These are phyloP conservation scores for Odontesthes bonariensis DNA, from an alignment of 2,113 vertebrate genomes.

Conservation along the genomic window DNA sequence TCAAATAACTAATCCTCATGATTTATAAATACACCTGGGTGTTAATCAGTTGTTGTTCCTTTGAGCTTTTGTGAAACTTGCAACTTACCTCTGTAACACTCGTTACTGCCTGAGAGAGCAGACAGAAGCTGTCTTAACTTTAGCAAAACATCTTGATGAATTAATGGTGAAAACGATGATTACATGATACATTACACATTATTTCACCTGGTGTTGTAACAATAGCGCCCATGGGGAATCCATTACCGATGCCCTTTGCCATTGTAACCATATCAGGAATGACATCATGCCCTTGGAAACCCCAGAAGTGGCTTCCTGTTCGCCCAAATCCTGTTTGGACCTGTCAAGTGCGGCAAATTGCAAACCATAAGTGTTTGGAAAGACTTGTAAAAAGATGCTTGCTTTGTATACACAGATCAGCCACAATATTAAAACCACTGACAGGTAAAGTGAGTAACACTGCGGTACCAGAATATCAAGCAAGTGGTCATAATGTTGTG, in stretches of 20 bases:
- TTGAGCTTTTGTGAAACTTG: not conserved
- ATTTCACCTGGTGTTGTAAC: constrained; percentile 90
- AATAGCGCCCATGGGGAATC: constrained; percentile 96
- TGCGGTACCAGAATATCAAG: too few species aligned
- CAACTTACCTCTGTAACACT: not conserved
- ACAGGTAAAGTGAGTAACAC: too few species aligned
- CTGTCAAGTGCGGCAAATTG: constrained; percentile 71
- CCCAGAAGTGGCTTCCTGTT: constrained; percentile 94
- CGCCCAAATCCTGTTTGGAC: constrained; percentile 96
- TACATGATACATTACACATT: not conserved
- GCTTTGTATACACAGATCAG: too few species aligned
- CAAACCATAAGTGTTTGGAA: not conserved
- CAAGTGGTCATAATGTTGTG: too few species aligned
- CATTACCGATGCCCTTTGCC: constrained; percentile 96
- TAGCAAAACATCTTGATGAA: too few species aligned
- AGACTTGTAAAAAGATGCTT: not conserved
- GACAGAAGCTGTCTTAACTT: too few species aligned
- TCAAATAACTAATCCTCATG: not conserved
- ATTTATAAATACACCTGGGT: not conserved
- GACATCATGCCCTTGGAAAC: constrained; percentile 91
- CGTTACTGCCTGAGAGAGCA: too few species aligned
- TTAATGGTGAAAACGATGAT: too few species aligned
- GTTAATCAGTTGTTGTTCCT: not conserved
- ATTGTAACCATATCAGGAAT: constrained; percentile 96
- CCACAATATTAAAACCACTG: too few species aligned